A percentile compares a stretch with the other conserved stretches of the same genome.
Evolutionary conservation across 1,140 invertebrate species (phyloP).

Genomic region (Parapsyche elsis): DNA sequence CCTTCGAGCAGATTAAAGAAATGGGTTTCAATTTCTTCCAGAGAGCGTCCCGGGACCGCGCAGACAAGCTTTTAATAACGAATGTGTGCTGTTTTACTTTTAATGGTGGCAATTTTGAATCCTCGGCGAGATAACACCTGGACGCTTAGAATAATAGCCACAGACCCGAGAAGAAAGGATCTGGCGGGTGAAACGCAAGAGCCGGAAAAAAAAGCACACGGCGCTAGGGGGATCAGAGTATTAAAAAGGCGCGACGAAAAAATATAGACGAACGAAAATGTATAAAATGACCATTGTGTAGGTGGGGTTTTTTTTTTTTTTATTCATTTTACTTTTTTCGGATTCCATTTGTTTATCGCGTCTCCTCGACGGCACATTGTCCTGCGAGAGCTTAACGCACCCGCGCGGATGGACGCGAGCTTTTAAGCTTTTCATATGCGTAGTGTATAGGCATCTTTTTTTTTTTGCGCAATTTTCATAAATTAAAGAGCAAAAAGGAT

Average conservation of each 20-base stretch:
- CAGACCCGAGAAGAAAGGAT: neutral
- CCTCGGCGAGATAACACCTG: slow-evolving; percentile 37
- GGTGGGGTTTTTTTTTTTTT: slow-evolving; percentile 12
- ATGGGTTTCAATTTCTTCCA: slow-evolving; percentile 23
- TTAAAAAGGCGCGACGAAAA: neutral
- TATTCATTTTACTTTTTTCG: slow-evolving; percentile 33
- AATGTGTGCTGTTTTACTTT: slow-evolving; percentile 46
- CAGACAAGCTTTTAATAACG: slow-evolving; percentile 48
- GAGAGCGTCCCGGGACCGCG: neutral
- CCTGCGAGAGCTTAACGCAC: neutral
- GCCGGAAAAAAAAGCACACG: slow-evolving; percentile 15
- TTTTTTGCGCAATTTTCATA: slow-evolving; percentile 7
- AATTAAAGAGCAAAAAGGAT: neutral
- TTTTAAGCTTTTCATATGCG: slow-evolving; percentile 26
- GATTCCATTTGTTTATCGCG: slow-evolving; percentile 44
- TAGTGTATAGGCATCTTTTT: neutral
- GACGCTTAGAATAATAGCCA: slow-evolving; percentile 39
- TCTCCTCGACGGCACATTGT: slow-evolving; percentile 30
- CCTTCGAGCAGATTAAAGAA: neutral
- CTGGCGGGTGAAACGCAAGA: neutral
- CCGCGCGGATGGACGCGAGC: neutral
- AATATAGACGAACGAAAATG: neutral
- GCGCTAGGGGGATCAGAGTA: neutral
- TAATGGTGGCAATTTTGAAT: slow-evolving; percentile 45
- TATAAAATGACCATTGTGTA: slow-evolving; percentile 36